Conservation (phyloP, 2,888 invertebrate species). For the Drosophila neonasuta region DNA sequence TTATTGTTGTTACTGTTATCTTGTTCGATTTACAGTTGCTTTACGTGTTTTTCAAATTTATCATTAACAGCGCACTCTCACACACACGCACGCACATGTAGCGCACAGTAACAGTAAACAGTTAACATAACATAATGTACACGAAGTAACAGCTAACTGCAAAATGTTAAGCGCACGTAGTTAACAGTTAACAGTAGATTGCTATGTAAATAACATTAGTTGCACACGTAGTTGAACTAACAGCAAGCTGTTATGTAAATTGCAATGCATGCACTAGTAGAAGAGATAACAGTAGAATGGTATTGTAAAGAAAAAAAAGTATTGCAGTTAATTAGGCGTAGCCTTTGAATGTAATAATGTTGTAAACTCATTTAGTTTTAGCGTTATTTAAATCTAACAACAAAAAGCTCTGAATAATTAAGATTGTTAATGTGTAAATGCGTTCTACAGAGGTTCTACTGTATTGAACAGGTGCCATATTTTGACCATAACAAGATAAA, state of each 20-base stretch:
- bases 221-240: conserved; percentile 19
- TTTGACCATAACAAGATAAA: background rate
- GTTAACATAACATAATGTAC: conserved; percentile 11
- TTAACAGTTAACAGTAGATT: conserved; percentile 25
- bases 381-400: conserved; percentile 12
- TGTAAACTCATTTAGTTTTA: conserved; percentile 2
- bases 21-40: conserved; percentile 10
- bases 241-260: conserved; percentile 6
- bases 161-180: conserved; percentile 18
- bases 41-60: conserved; percentile 9
- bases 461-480: background rate
- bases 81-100: background rate
- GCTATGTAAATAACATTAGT: conserved; percentile 5
- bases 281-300: conserved; percentile 31
- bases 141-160: conserved; percentile 17
- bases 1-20: conserved; percentile 38
- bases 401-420: conserved; percentile 48
- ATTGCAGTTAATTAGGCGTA: conserved; percentile 16
- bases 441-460: background rate
- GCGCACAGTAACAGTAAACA: conserved; percentile 21
- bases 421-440: background rate
- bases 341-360: conserved; percentile 6
- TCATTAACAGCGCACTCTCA: conserved; percentile 23
- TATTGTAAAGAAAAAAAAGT: background rate
- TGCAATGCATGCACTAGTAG: conserved; percentile 11